phyloP scores from a whole-genome alignment of 2,113 vertebrate genomes.

The Campylorhamphus procurvoides region DNA sequence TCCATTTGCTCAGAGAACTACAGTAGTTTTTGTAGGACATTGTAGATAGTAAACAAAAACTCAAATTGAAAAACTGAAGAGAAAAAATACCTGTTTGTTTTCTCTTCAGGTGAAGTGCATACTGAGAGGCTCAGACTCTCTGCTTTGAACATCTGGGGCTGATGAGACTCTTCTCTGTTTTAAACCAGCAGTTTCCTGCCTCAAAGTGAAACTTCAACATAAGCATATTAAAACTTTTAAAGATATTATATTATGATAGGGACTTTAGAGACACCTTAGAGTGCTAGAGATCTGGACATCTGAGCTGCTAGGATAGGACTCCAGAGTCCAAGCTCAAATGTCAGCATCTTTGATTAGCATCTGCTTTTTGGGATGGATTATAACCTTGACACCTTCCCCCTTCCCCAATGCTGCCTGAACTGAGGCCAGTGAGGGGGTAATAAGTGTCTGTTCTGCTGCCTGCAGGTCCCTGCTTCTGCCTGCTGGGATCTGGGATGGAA shows the following conservation, averaged over 20 bases:
- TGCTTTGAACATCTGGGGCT: background rate
- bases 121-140: background rate
- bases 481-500: background rate
- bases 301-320: background rate
- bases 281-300: background rate
- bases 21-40: background rate
- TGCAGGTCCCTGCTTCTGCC: accelerated
- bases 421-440: background rate
- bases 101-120: background rate
- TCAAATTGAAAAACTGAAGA: background rate
- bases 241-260: background rate
- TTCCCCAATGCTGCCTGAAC: background rate
- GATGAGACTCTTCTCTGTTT: background rate
- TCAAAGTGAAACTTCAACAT: background rate
- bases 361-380: background rate
- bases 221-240: background rate
- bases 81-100: background rate
- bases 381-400: background rate
- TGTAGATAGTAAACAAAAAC: background rate
- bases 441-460: background rate
- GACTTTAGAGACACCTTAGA: background rate
- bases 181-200: background rate
- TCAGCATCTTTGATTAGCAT: background rate
- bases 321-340: background rate
- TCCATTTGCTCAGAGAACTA: background rate